phyloP scores from a whole-genome alignment of 1,140 invertebrate species.

The Pachyrhynchus sulphureomaculatus region DNA sequence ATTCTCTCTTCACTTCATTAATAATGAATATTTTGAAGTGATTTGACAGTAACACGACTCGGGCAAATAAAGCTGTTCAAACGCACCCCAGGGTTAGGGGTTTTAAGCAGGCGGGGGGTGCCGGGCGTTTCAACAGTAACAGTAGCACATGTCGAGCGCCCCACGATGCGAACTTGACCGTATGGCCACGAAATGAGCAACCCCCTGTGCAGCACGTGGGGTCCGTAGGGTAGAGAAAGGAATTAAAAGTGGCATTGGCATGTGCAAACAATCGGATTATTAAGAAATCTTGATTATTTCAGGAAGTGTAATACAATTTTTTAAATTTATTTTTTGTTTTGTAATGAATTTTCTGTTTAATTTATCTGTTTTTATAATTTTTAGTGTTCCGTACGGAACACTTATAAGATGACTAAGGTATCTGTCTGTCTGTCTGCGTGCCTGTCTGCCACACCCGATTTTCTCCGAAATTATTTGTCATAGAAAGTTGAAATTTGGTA shows the following conservation, averaged over 20 bases:
- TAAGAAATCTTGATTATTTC: conserved; percentile 27
- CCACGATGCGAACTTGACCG: conserved; percentile 39
- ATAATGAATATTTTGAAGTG: conserved; percentile 35
- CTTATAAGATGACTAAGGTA: no score
- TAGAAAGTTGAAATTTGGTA: no score
- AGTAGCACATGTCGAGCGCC: conserved; percentile 20
- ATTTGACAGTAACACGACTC: conserved; percentile 34
- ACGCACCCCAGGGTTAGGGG: conserved; percentile 13
- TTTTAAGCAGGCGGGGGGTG: conserved; percentile 8
- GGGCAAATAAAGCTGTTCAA: conserved; percentile 30
- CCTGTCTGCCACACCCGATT: no score
- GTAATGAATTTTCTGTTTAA: no score
- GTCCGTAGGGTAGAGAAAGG: background rate
- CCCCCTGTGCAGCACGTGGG: conserved; percentile 7
- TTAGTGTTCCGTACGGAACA: no score
- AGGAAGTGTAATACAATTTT: no score
- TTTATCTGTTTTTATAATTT: no score
- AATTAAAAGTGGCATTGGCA: conserved; percentile 36
- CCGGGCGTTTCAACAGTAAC: background rate
- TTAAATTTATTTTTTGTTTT: no score
- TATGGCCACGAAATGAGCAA: conserved; percentile 43
- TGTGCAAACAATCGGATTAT: conserved; percentile 49
- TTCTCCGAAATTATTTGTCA: no score
- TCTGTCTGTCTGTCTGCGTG: no score
- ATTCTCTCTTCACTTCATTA: conserved; percentile 5